phyloP scores from a whole-genome alignment of 1,140 invertebrate genomes.

The Drosophila guanche region DNA sequence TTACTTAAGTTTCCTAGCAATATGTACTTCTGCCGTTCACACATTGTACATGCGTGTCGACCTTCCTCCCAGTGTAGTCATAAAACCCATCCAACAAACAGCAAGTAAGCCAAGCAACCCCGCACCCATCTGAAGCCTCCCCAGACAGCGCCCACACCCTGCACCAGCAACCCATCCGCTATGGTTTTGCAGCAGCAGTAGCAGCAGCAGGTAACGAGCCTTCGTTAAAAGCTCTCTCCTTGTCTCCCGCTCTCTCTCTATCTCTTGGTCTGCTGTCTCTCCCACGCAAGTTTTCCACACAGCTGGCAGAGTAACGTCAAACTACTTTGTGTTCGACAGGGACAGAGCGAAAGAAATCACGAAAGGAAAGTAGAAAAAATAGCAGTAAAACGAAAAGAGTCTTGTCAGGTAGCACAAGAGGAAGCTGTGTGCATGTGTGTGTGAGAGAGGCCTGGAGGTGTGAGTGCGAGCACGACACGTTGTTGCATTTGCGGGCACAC shows the following conservation, averaged over 20 bases:
- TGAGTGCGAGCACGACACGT: slow-evolving; percentile 71
- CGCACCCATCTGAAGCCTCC: slow-evolving; percentile 39
- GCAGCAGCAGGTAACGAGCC: slow-evolving; percentile 57
- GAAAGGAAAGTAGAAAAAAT: slow-evolving; percentile 37
- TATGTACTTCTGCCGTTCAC: slow-evolving; percentile 2
- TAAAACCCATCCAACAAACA: slow-evolving; percentile 65
- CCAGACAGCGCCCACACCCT: neutral
- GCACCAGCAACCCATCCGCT: neutral
- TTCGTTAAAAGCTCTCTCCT: slow-evolving; percentile 46
- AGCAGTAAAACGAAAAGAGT: slow-evolving; percentile 36
- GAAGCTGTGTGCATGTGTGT: slow-evolving; percentile 48
- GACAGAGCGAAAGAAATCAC: slow-evolving; percentile 7
- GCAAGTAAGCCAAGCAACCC: slow-evolving; percentile 50
- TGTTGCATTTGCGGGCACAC: slow-evolving; percentile 71
- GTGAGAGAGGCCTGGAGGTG: slow-evolving; percentile 23
- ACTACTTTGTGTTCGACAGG: slow-evolving; percentile 53
- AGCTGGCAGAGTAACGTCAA: slow-evolving; percentile 69
- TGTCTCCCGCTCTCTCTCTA: neutral
- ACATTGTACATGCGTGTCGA: neutral
- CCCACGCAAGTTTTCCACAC: slow-evolving; percentile 67
- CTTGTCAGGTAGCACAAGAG: slow-evolving; percentile 60
- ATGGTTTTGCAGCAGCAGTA: slow-evolving; percentile 10
- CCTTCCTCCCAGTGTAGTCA: slow-evolving; percentile 53
- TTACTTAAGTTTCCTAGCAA: no score
- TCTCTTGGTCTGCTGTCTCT: slow-evolving; percentile 21